A percentile compares a stretch with the other conserved stretches of the same genome.
Evolutionary conservation across 2,888 invertebrate species (phyloP).

Genomic region (Ectemnius continuus): DNA sequence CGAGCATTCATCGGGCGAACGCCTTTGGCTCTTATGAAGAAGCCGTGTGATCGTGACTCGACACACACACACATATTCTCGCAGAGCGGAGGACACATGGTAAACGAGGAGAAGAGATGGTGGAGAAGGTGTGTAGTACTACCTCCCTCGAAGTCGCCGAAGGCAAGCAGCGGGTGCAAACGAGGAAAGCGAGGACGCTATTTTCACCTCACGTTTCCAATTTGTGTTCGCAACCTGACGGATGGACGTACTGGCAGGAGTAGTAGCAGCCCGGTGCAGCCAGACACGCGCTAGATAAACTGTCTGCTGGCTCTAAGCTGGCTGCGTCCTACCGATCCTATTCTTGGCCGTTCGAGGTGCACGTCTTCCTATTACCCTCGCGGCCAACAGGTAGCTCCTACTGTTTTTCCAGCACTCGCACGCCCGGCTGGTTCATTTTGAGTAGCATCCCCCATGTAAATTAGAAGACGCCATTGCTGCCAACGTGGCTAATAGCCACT

Average conservation of each 20-base stretch:
- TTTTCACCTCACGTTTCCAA: slow-evolving; percentile 69
- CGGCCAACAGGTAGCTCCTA: slow-evolving; percentile 63
- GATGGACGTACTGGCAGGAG: slow-evolving; percentile 49
- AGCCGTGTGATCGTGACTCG: slow-evolving; percentile 54
- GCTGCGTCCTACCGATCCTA: too few relatives aligned
- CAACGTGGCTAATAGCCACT: background rate
- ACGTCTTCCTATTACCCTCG: slow-evolving; percentile 10
- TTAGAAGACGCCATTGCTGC: too few relatives aligned
- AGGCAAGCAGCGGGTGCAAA: slow-evolving; percentile 18
- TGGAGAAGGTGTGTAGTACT: slow-evolving; percentile 36
- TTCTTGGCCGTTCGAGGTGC: too few relatives aligned
- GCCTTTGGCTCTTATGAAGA: background rate
- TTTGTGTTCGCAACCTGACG: slow-evolving; percentile 61
- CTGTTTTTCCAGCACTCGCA: slow-evolving; percentile 1
- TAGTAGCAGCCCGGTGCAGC: background rate
- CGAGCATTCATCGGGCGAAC: slow-evolving; percentile 13
- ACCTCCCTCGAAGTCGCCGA: slow-evolving; percentile 27
- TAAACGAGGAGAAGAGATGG: slow-evolving; percentile 18
- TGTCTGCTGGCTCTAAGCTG: too few relatives aligned
- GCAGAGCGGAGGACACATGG: background rate
- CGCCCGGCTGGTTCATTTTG: slow-evolving; percentile 2
- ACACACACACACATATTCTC: slow-evolving; percentile 22
- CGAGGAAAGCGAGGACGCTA: slow-evolving; percentile 34
- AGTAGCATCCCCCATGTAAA: background rate
- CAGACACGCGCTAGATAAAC: background rate